Conservation (phyloP, 2,888 invertebrate species). For the Caenorhabditis sp. region DNA sequence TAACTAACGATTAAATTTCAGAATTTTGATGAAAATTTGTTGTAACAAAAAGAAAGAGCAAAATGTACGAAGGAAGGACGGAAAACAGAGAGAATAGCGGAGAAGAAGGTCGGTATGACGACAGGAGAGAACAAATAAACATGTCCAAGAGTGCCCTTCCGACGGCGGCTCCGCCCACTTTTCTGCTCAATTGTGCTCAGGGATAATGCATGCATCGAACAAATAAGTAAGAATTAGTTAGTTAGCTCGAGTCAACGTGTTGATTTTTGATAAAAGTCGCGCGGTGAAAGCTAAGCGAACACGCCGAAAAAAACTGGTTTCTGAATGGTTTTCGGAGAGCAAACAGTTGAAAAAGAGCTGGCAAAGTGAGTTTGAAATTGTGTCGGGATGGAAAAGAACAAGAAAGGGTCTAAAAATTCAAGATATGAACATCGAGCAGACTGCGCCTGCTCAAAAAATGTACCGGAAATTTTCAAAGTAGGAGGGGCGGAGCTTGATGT, state of each 20-base stretch:
- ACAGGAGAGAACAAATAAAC: slow-evolving; percentile 53
- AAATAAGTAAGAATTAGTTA: neutral
- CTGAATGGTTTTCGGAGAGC: neutral
- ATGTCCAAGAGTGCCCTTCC: slow-evolving; percentile 41
- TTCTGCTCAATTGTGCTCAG: slow-evolving; percentile 26
- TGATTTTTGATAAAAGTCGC: neutral
- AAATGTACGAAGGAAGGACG: slow-evolving; percentile 28
- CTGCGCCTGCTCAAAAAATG: too few species aligned
- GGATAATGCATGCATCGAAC: neutral
- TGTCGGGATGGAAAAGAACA: too few species aligned
- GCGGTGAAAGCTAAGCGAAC: neutral
- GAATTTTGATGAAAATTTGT: neutral
- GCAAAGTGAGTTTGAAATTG: too few species aligned
- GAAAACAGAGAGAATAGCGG: slow-evolving; percentile 9
- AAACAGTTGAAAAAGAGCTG: neutral
- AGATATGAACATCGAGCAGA: too few species aligned
- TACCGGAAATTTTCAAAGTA: too few species aligned
- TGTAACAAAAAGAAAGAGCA: neutral
- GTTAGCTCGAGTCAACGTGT: neutral
- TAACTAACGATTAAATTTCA: neutral
- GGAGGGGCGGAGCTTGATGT: too few species aligned
- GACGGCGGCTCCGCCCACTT: slow-evolving; percentile 10
- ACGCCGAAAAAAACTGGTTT: neutral
- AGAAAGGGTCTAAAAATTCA: too few species aligned
- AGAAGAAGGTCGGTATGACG: slow-evolving; percentile 44